phyloP scores from a whole-genome alignment of 2,888 invertebrate genomes.

The Lasioglossum oenotherae region DNA sequence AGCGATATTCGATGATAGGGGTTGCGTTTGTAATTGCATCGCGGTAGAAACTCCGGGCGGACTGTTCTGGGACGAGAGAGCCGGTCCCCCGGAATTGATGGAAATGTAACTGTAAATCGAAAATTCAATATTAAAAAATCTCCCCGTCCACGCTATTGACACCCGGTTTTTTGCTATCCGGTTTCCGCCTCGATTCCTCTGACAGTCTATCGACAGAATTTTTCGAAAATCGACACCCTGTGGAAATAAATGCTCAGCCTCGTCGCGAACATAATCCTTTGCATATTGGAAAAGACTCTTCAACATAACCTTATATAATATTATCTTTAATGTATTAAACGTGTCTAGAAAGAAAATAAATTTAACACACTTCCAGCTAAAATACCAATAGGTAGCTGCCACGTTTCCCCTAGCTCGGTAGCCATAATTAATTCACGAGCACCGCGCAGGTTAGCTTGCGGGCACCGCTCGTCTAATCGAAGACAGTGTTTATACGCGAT shows the following conservation, averaged over 20 bases:
- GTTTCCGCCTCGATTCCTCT: background rate
- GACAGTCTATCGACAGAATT: background rate
- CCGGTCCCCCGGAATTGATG: background rate
- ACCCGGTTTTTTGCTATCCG: background rate
- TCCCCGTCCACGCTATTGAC: background rate
- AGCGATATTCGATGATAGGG: constrained; percentile 57
- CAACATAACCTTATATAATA: too few species aligned
- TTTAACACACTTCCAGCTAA: background rate
- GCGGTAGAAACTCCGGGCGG: constrained; percentile 37
- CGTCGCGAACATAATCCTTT: background rate
- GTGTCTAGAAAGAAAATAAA: too few species aligned
- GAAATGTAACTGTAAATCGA: constrained; percentile 17
- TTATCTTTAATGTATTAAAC: too few species aligned
- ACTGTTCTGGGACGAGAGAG: constrained; percentile 11
- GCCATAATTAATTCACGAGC: background rate
- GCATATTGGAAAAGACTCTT: too few species aligned
- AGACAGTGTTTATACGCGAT: background rate
- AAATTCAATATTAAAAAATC: constrained; percentile 17
- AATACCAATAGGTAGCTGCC: background rate
- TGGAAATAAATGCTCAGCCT: background rate
- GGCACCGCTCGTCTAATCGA: background rate
- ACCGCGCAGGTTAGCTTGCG: background rate
- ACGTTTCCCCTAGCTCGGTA: background rate
- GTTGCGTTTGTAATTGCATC: constrained; percentile 56
- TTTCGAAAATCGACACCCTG: background rate